A percentile compares a stretch with the other conserved stretches of the same genome.
Conservation (phyloP, 2,888 invertebrate genomes). For the Amblyjoppa proteus region DNA sequence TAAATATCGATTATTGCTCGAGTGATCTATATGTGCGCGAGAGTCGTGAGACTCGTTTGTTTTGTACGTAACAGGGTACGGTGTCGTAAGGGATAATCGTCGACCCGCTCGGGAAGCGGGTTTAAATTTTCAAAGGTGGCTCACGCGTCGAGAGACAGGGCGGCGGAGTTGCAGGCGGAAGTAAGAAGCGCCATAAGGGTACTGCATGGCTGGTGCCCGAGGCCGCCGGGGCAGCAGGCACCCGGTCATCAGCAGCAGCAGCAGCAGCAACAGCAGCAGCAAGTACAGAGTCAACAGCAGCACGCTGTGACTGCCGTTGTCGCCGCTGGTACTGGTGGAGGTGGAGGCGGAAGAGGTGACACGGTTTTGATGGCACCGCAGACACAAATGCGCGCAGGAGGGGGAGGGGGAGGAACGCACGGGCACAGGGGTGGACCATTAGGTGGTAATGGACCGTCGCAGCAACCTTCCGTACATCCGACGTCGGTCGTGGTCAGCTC, state of each 20-base stretch:
- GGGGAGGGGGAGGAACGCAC: constrained; percentile 61
- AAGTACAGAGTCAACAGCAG: constrained; percentile 71
- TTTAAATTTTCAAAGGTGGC: constrained; percentile 80
- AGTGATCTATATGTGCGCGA: constrained; percentile 23
- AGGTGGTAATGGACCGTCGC: constrained; percentile 40
- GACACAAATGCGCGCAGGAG: constrained; percentile 78
- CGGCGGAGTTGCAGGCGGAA: constrained; percentile 83
- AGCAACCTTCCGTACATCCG: constrained; percentile 53
- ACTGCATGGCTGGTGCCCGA: constrained; percentile 83
- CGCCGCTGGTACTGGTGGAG: constrained; percentile 81
- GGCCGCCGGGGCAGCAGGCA: constrained; percentile 73
- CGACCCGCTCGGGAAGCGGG: constrained; percentile 75
- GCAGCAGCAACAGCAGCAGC: constrained; percentile 65
- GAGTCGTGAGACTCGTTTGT: constrained; percentile 13
- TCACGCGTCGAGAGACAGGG: constrained; percentile 82
- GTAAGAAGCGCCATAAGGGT: constrained; percentile 83
- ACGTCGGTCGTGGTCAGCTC: constrained; percentile 83
- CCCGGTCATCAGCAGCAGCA: constrained; percentile 60
- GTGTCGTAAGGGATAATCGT: constrained; percentile 50
- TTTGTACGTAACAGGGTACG: constrained; percentile 10
- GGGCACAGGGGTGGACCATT: constrained; percentile 50
- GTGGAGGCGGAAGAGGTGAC: constrained; percentile 84
- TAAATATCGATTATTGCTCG: not conserved
- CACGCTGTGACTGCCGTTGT: constrained; percentile 66
- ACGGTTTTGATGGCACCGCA: constrained; percentile 83